phyloP scores from a whole-genome alignment of 2,113 vertebrate species.

The Gallinago paraguaiae region DNA sequence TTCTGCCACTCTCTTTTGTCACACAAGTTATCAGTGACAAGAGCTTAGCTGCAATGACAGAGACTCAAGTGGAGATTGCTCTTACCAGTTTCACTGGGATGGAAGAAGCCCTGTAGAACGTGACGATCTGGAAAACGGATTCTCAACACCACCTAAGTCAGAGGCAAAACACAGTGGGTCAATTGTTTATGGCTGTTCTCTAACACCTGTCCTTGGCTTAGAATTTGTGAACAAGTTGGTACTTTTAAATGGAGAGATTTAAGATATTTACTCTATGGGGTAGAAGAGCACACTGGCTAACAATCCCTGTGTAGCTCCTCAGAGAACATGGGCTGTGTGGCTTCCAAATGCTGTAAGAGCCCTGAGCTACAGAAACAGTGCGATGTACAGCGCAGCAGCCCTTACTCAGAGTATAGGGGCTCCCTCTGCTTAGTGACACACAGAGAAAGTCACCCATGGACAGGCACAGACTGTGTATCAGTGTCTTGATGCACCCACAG shows the following conservation, averaged over 20 bases:
- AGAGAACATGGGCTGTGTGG: background rate
- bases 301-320: background rate
- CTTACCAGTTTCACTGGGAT: slow-evolving; percentile 88
- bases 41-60: background rate
- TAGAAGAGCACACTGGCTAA: background rate
- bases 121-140: slow-evolving; percentile 92
- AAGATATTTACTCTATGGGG: background rate
- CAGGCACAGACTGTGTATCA: background rate
- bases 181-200: background rate
- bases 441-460: background rate
- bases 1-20: too few relatives aligned
- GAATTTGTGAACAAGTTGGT: background rate
- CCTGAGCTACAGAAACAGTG: background rate
- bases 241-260: background rate
- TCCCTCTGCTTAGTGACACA: background rate
- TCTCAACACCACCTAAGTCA: slow-evolving; percentile 87
- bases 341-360: background rate
- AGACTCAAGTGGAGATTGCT: background rate
- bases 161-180: background rate
- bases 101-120: slow-evolving; percentile 92
- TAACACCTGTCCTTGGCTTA: background rate
- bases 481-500: background rate
- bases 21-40: background rate
- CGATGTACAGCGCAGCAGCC: background rate
- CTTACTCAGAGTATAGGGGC: background rate